Conservation (phyloP, 2,888 invertebrate genomes). For the Anarsia innoxiella region DNA sequence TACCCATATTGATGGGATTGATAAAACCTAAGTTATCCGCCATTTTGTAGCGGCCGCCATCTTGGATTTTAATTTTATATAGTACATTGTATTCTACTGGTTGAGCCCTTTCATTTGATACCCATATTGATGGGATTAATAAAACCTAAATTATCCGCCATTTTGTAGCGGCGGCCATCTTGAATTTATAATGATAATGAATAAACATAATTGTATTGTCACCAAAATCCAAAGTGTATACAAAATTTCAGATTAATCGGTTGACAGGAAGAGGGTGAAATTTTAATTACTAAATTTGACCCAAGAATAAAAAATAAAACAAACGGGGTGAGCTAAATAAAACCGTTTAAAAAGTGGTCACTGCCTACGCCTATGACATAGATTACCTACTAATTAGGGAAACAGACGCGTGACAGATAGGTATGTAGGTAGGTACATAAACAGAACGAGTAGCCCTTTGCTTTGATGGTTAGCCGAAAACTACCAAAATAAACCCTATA, state of each 20-base stretch:
- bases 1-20: slow-evolving; percentile 1
- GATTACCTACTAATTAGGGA: too few relatives aligned
- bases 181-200: not conserved
- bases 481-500: too few relatives aligned
- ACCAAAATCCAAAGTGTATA: not conserved
- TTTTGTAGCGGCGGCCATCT: not conserved
- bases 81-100: not conserved
- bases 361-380: too few relatives aligned
- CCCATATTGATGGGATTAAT: not conserved
- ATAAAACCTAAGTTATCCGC: slow-evolving; percentile 1
- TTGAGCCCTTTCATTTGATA: not conserved
- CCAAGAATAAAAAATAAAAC: not conserved
- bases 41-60: slow-evolving; percentile 1
- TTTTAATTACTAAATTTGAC: not conserved
- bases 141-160: not conserved
- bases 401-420: too few relatives aligned
- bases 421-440: too few relatives aligned
- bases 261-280: slow-evolving; percentile 1
- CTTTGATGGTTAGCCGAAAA: too few relatives aligned
- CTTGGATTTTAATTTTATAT: not conserved
- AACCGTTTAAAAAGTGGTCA: slow-evolving; percentile 1
- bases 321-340: slow-evolving; percentile 1
- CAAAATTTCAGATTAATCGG: not conserved
- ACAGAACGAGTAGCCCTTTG: too few relatives aligned
- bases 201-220: not conserved